These are phyloP conservation scores for Oncorhynchus gorbuscha DNA, from an alignment of 2,113 vertebrate genomes.

Conservation along the genomic window DNA sequence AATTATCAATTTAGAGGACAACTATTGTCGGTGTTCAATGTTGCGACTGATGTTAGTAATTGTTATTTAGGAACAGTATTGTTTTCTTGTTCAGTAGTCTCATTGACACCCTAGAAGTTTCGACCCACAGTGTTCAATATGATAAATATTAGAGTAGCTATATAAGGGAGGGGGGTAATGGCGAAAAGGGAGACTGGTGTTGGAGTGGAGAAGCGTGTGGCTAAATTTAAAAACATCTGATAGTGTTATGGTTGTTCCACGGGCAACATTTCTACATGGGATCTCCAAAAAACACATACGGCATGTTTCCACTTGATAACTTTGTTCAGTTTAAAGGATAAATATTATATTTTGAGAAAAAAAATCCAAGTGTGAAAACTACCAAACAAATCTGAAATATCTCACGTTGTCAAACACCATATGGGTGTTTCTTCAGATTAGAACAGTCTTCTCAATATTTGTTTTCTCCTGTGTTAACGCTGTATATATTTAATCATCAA, in stretches of 20 bases:
- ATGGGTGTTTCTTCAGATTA: conserved; percentile 3
- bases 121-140: not conserved
- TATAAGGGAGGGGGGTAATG: too few species aligned
- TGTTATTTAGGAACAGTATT: not conserved
- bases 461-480: conserved; percentile 12
- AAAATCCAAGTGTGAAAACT: conserved; percentile 6
- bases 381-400: conserved; percentile 16
- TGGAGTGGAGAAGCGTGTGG: not conserved
- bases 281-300: not conserved
- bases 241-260: not conserved
- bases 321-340: not conserved
- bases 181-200: too few species aligned
- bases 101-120: not conserved
- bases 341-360: conserved; percentile 32
- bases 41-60: not conserved
- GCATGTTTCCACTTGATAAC: not conserved
- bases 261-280: not conserved
- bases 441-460: not conserved
- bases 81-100: not conserved
- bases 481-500: conserved; percentile 55
- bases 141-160: not conserved
- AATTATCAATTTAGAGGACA: not conserved
- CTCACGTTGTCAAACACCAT: conserved; percentile 21
- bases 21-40: not conserved
- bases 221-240: not conserved